Base-by-base conservation (phyloP, 1,140 invertebrate species). In the Hypothenemus hampei region DNA sequence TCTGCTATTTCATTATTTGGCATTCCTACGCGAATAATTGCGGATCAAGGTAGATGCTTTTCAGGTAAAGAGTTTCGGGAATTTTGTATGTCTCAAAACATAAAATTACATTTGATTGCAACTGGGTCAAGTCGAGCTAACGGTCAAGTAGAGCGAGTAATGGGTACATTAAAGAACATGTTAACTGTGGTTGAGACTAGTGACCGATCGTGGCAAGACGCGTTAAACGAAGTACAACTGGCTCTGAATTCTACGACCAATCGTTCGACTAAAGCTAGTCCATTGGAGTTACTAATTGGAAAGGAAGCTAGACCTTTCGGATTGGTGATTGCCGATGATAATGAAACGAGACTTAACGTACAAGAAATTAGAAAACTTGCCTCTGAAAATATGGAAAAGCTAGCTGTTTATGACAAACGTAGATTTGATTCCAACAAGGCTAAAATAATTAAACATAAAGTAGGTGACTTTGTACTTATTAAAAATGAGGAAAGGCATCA, bases 141-240 rank as follows among this genome's bases (percentile, higher is more conserved):
- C 29, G 48, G 48, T 22, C 37, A 51, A 20, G 24, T 51, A 10
- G 48, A 51, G 41, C 35, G 35, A 8, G 20, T 26, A 11, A 51
- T 51, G 48, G 36, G 21, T 24, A 26, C 18, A n/a, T 11, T 51
- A 15, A 51, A 23, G 26, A 51, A 51, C 21, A 3, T 40, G 2
- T 22, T 48, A 11, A 46, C 23, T 16, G 19, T 10, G 3, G 23
- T 48, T 19, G 46, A 48, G 19, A 1, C 46, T 36, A 21, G 23
- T 11, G 33, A 23, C 8, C 20, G 13, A 36, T 22, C 13, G 11
- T 48, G 46, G 46, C 46, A 35, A 37, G 33, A 48, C 18, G 37
- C 19, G 19, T 37, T 35, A 36, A 19, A 33, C 2, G 33, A 48
- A 19, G 46, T 48, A 22, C 31, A 48, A 22, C 22, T 48, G 22